Percentiles rank a stretch among this genome's conserved stretches.
These are phyloP conservation scores for Amphiprion clarkii DNA, from an alignment of 2,797 vertebrate genomes.

Conservation along the genomic window DNA sequence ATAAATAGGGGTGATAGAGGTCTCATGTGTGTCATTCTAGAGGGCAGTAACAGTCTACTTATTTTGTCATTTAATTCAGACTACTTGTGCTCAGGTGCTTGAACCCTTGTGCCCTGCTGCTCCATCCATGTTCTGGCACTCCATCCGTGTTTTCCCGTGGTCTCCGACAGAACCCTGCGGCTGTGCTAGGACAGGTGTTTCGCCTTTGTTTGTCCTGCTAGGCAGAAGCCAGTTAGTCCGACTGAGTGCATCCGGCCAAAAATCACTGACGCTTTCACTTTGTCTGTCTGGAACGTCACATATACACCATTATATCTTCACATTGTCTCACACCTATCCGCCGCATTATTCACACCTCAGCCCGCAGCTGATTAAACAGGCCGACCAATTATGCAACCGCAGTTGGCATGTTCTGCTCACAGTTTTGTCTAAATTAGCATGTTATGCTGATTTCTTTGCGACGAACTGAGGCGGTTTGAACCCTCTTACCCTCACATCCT, in stretches of 20 bases:
- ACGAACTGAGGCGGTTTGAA: neutral
- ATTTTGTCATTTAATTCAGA: neutral
- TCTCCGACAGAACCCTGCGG: neutral
- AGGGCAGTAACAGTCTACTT: neutral
- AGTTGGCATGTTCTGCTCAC: neutral
- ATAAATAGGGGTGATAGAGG: no score
- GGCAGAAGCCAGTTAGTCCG: neutral
- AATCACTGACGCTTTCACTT: slow-evolving; percentile 21
- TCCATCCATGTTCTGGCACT: neutral
- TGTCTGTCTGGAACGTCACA: neutral
- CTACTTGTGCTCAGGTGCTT: neutral
- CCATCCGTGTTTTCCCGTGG: neutral
- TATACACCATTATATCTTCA: slow-evolving; percentile 32
- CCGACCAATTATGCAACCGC: slow-evolving; percentile 32
- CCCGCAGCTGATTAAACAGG: slow-evolving; percentile 40
- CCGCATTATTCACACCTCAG: slow-evolving; percentile 40
- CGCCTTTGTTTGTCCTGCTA: neutral
- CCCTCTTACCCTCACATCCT: neutral
- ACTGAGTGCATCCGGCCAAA: slow-evolving; percentile 7
- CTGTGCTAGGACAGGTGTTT: slow-evolving; percentile 6
- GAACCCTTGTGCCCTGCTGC: neutral
- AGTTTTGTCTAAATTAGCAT: slow-evolving; percentile 12
- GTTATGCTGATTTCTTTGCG: neutral
- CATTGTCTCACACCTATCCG: slow-evolving; percentile 38
- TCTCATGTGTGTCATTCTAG: neutral